These are phyloP conservation scores for Proterorhinus semilunaris DNA, from an alignment of 2,113 vertebrate species.

Conservation along the genomic window DNA sequence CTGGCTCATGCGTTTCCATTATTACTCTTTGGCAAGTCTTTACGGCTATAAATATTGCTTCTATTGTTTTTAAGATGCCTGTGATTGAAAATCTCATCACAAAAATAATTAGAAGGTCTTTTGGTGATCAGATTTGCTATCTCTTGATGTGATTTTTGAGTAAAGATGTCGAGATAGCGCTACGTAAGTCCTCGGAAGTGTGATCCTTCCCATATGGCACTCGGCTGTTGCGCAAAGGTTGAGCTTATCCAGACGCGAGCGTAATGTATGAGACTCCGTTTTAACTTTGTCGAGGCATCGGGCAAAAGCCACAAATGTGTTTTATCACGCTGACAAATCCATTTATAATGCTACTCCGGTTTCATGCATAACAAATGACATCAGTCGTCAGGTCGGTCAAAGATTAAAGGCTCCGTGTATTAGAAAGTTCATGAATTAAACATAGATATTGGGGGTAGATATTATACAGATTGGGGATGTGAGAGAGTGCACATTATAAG, in stretches of 20 bases:
- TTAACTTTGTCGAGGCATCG: slow-evolving; percentile 8
- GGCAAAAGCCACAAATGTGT: slow-evolving; percentile 24
- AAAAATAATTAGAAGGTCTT: slow-evolving; percentile 25
- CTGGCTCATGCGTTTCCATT: slow-evolving; percentile 28
- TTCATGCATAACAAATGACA: slow-evolving; percentile 30
- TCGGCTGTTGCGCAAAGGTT: slow-evolving; percentile 31
- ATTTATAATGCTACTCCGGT: slow-evolving; percentile 26
- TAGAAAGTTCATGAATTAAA: slow-evolving; percentile 12
- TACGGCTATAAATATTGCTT: not conserved
- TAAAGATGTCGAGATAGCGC: slow-evolving; percentile 33
- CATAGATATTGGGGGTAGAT: slow-evolving; percentile 9
- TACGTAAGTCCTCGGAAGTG: slow-evolving; percentile 22
- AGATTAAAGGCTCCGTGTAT: slow-evolving; percentile 3
- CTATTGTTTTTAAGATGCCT: not conserved
- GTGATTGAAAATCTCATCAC: too few species aligned
- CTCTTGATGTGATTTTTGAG: slow-evolving; percentile 8
- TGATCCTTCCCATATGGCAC: slow-evolving; percentile 58
- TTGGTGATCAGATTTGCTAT: slow-evolving; percentile 32
- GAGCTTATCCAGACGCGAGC: slow-evolving; percentile 51
- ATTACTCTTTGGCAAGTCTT: slow-evolving; percentile 15
- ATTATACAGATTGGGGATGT: not conserved
- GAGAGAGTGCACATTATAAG: not conserved
- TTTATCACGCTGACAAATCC: slow-evolving; percentile 35
- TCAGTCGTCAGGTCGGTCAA: not conserved
- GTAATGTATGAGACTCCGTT: slow-evolving; percentile 29